Percentiles rank a stretch among this genome's conserved stretches.
These are phyloP conservation scores for Scaptomyza cyrtandrae DNA, from an alignment of 2,888 invertebrate genomes.

Conservation along the genomic window DNA sequence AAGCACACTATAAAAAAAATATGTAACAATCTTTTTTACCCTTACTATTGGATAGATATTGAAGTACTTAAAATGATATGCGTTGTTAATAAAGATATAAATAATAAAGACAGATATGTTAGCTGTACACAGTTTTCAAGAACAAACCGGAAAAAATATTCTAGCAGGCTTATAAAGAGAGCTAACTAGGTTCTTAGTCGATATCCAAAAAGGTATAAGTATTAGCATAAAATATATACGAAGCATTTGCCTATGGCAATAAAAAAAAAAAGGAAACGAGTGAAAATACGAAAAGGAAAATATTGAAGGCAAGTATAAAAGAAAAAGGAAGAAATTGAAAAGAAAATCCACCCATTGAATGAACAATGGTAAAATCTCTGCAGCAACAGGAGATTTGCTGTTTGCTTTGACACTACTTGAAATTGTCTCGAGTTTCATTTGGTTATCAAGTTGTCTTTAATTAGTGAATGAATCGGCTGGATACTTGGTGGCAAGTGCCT, in stretches of 20 bases:
- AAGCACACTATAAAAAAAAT: no score
- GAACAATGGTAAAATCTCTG: not conserved
- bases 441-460: constrained; percentile 39
- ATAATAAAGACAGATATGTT: no score
- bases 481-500: constrained; percentile 32
- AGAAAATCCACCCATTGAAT: not conserved
- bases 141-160: not conserved
- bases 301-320: constrained; percentile 1
- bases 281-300: constrained; percentile 6
- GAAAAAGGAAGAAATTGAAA: not conserved
- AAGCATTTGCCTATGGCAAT: constrained; percentile 47
- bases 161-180: not conserved
- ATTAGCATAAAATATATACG: constrained; percentile 51
- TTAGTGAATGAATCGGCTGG: constrained; percentile 18
- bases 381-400: constrained; percentile 1
- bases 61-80: no score
- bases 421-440: not conserved
- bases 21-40: no score
- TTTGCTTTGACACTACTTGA: constrained; percentile 11
- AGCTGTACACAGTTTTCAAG: not conserved
- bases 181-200: not conserved
- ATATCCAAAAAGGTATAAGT: constrained; percentile 44
- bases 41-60: no score
- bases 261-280: constrained; percentile 44
- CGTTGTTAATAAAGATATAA: no score